A percentile compares a stretch with the other conserved stretches of the same genome.
These are phyloP conservation scores for Orchestia grillus DNA, from an alignment of 1,140 invertebrate species.

Conservation along the genomic window DNA sequence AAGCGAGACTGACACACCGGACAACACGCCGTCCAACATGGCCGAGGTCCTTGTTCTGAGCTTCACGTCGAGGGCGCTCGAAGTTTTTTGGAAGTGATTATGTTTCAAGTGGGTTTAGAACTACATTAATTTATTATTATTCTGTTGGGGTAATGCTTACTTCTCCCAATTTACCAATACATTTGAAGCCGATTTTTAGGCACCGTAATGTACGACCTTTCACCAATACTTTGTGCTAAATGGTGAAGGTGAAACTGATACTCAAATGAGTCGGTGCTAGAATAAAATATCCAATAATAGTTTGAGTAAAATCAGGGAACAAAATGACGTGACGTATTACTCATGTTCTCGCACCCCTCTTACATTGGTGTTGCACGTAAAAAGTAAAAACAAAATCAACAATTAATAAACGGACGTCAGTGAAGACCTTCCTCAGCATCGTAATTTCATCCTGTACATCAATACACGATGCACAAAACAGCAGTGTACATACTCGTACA, in stretches of 20 bases:
- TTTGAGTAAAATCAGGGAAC: not conserved
- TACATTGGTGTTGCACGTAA: not conserved
- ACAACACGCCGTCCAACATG: not conserved
- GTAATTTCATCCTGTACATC: not conserved
- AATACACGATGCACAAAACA: too few species aligned
- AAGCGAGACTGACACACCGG: not conserved
- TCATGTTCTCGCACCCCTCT: not conserved
- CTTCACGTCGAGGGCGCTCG: not conserved
- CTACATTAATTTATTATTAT: not conserved
- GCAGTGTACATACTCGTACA: too few species aligned
- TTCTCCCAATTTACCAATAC: not conserved
- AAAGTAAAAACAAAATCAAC: not conserved
- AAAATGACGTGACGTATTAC: not conserved
- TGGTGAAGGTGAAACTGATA: not conserved
- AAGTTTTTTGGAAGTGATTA: not conserved
- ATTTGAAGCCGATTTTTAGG: not conserved
- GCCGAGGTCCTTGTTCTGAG: not conserved
- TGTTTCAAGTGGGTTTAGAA: too few species aligned
- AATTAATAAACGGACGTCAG: not conserved
- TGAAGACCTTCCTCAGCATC: not conserved
- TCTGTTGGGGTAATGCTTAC: not conserved
- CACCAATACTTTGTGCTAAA: not conserved
- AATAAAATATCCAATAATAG: not conserved
- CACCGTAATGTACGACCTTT: not conserved
- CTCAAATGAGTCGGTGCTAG: not conserved